These are phyloP conservation scores for Mercenaria mercenaria DNA, from an alignment of 1,140 invertebrate species.

Conservation along the genomic window DNA sequence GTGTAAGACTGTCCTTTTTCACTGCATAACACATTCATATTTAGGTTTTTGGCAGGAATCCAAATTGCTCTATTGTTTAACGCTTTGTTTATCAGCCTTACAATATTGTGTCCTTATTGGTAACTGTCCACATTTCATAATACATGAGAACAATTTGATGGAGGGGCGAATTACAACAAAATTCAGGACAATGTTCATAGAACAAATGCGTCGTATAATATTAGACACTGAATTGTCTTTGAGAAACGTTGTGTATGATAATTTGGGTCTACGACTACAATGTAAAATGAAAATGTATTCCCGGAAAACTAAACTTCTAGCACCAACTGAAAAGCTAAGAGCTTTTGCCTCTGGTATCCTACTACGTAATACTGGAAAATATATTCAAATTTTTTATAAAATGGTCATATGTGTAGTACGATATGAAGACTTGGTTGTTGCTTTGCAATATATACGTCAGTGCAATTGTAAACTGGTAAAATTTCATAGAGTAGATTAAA, in stretches of 20 bases:
- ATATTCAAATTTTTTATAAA: too few species aligned
- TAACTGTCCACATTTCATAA: slow-evolving; percentile 11
- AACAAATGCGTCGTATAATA: neutral
- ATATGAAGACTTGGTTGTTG: neutral
- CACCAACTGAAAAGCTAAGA: neutral
- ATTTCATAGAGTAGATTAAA: neutral
- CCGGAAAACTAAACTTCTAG: neutral
- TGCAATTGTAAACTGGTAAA: neutral
- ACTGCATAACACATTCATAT: neutral
- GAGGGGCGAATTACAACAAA: neutral
- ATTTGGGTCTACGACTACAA: neutral
- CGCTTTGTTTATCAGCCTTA: neutral
- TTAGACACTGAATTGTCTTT: neutral
- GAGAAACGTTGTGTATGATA: neutral
- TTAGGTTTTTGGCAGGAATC: neutral
- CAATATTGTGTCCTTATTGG: neutral
- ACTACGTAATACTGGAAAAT: too few species aligned
- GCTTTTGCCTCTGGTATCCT: neutral
- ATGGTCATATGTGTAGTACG: too few species aligned
- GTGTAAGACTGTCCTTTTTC: neutral
- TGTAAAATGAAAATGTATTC: neutral
- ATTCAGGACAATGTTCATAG: neutral
- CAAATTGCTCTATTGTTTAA: neutral
- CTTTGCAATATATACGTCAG: neutral
- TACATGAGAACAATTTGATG: neutral